A percentile compares a stretch with the other conserved stretches of the same genome.
Conservation (phyloP, 1,140 invertebrate species). For the Apis cerana region DNA sequence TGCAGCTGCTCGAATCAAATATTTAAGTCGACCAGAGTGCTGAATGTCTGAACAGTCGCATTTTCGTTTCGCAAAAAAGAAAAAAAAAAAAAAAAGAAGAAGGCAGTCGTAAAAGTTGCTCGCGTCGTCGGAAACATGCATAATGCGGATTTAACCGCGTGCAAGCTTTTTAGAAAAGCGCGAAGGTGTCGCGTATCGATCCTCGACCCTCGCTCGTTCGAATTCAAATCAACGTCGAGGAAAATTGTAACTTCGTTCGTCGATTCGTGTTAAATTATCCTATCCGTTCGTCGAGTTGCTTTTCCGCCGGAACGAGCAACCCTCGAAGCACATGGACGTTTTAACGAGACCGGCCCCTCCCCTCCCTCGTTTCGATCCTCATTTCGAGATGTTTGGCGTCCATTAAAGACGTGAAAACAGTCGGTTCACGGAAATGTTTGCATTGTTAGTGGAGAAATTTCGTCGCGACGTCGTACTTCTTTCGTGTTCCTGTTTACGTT, state of each 20-base stretch:
- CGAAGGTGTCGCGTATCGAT: neutral
- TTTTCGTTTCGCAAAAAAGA: conserved; percentile 38
- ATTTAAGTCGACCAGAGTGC: conserved; percentile 46
- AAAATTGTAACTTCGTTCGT: conserved; percentile 27
- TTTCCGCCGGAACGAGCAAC: neutral
- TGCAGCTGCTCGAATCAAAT: conserved; percentile 51
- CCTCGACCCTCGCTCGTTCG: neutral
- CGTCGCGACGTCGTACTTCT: neutral
- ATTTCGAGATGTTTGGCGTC: neutral
- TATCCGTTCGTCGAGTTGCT: conserved; percentile 16
- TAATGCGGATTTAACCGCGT: conserved; percentile 20
- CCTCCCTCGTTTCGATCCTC: neutral
- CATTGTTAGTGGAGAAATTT: neutral
- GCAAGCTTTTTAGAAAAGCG: neutral
- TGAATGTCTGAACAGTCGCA: conserved; percentile 54
- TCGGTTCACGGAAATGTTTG: neutral
- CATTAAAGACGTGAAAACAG: neutral
- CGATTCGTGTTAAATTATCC: conserved; percentile 20
- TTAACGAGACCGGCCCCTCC: neutral
- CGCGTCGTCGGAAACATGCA: neutral
- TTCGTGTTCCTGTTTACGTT: neutral
- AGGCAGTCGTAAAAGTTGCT: neutral
- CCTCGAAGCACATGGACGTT: conserved; percentile 4
- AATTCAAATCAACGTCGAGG: neutral
- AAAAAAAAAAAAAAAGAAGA: neutral